phyloP scores from a whole-genome alignment of 64 coral and sea anemone genomes.

The Cladopsammia gracilis region DNA sequence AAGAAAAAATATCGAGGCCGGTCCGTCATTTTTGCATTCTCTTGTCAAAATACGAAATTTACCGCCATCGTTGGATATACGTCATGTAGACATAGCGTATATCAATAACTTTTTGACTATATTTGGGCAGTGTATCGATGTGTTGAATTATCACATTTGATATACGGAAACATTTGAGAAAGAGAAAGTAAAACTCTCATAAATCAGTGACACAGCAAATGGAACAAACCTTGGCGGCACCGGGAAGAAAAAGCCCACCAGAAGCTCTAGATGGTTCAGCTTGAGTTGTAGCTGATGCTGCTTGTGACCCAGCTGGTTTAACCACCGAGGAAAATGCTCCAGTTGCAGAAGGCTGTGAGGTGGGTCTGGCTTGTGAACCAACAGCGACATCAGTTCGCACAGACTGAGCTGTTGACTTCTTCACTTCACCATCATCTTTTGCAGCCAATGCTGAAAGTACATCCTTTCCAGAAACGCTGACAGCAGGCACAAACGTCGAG shows the following conservation, averaged over 20 bases:
- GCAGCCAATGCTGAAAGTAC: neutral
- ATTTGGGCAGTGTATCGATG: too few relatives aligned
- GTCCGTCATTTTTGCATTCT: too few relatives aligned
- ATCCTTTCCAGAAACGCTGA: too few relatives aligned
- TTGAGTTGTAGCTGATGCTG: neutral
- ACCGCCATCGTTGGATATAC: too few relatives aligned
- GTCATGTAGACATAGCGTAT: too few relatives aligned
- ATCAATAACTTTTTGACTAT: too few relatives aligned
- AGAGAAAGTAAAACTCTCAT: too few relatives aligned
- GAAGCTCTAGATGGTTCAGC: neutral
- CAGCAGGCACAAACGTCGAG: neutral
- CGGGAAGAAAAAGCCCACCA: neutral
- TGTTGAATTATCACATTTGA: too few relatives aligned
- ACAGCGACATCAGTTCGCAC: neutral
- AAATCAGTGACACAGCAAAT: too few relatives aligned
- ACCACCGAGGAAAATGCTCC: conserved; percentile 20
- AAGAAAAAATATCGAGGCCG: too few relatives aligned
- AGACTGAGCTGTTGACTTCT: neutral
- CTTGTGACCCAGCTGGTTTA: neutral
- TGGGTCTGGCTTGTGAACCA: neutral
- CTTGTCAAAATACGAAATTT: too few relatives aligned
- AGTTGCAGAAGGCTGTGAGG: neutral
- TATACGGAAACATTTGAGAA: too few relatives aligned
- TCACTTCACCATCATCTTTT: neutral
- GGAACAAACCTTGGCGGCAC: neutral